Base-by-base conservation (phyloP, 1,140 invertebrate genomes). In the Hesperophylax magnus region DNA sequence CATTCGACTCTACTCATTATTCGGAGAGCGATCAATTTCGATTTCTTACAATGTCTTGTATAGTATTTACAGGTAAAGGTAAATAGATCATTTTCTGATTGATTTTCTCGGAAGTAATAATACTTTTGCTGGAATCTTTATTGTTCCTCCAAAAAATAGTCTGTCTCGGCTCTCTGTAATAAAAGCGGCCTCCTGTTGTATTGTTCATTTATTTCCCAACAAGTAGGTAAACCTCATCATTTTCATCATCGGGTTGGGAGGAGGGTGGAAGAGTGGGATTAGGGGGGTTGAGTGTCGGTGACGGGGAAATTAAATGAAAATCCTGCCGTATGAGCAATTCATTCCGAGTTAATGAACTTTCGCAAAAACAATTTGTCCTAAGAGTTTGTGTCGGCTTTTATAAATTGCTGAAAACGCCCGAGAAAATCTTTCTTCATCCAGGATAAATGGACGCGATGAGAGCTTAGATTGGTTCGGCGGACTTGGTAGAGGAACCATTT, bases 251-350 rank as follows among this genome's bases (percentile, higher is more conserved):
- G 22, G 20, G 63, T 17, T n/a, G n/a, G 24, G 7, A n/a, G 27
- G 22, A 15, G n/a, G 63, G 22, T 6, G n/a, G 39, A 20, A 14
- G 11, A 4, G 67, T 52, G 18, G n/a, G 39, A 14, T 22, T 47
- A 24, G n/a, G 67, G 22, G 15, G 31, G 39, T 9, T 18, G 17
- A 24, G 67, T 71, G 67, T 20, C n/a, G 67, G 34, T 47, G 39
- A 61, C 56, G 34, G 58, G 67, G 11, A 75, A 74, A 60, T 75
- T 80, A 74, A 80, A 80, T 76, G 79, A 80, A 80, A 80, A 65
- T 76, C 79, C 56, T 58, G 72, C 71, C 60, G 71, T 80, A 76
- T 76, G 71, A 80, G 72, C 79, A 80, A 80, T 80, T 78, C 34
- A 78, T 78, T 78, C 77, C 53, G 63, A 67, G 77, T 67, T 78